phyloP scores from a whole-genome alignment of 1,140 invertebrate species.

The Drosophila mojavensis region DNA sequence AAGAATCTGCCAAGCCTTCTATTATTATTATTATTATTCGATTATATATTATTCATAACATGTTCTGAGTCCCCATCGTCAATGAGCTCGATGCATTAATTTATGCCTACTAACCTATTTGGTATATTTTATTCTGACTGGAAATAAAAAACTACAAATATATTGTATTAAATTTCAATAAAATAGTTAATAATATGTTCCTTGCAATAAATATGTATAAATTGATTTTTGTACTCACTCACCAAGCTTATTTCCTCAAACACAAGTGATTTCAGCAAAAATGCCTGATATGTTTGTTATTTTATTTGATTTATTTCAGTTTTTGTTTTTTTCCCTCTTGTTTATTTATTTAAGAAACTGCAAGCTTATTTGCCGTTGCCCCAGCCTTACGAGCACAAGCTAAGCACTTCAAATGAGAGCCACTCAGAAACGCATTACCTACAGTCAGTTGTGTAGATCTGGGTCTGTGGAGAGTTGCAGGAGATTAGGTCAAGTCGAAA shows the following conservation, averaged over 20 bases:
- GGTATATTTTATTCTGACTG: too few relatives aligned
- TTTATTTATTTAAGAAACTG: slow-evolving; percentile 7
- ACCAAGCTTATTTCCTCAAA: neutral
- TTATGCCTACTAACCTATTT: too few relatives aligned
- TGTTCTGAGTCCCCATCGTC: too few relatives aligned
- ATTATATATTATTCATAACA: too few relatives aligned
- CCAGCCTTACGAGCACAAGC: slow-evolving; percentile 3
- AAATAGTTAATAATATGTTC: too few relatives aligned
- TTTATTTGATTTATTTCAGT: too few relatives aligned
- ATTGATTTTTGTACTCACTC: neutral
- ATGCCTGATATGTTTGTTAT: neutral
- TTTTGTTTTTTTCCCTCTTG: neutral
- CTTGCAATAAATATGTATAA: too few relatives aligned
- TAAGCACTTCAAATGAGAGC: slow-evolving; percentile 12
- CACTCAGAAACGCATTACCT: neutral
- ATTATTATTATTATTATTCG: too few relatives aligned
- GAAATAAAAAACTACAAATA: too few relatives aligned
- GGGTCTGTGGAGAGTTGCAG: neutral
- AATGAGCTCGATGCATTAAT: too few relatives aligned
- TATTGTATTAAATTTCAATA: too few relatives aligned
- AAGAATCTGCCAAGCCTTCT: too few relatives aligned
- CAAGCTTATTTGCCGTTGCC: neutral
- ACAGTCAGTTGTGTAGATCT: neutral
- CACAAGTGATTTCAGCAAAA: neutral
- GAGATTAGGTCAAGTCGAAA: neutral